Base-by-base conservation (phyloP, 2,797 vertebrate genomes). In the Limosa lapponica region DNA sequence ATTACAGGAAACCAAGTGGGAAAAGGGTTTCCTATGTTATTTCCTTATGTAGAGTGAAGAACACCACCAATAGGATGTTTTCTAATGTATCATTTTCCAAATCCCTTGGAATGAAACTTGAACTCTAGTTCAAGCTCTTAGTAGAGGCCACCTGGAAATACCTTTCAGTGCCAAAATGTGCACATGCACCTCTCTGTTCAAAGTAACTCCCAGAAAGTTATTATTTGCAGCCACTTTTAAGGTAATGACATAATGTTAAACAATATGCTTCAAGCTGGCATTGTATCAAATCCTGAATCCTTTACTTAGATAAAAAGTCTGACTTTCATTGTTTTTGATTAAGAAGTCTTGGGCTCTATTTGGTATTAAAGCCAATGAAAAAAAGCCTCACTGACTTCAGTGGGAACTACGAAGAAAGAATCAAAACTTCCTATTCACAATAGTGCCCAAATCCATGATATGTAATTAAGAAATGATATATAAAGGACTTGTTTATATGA, bases 1-100 rank as follows among this genome's bases (percentile, higher is more conserved):
- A 96, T 88, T 32, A 87, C 88, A 95, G 95, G 96, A 97, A 97
- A 95, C 91, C 86, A 90, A 95, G 67, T 54, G 84, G 81, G 78
- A 96, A 94, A 89, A 95, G 71, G 55, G 81, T 92, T 96, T 96
- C 94, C 90, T 94, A 84, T 95, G 95, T 96, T 96, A 96, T 97
- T 97, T 97, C 95, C 94, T 96, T 82, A 90, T 30, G 67, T 67
- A 94, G 78, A 88, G 73, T 80, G 83, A 95, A 94, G 95, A 96
- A 93, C 78, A 89, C 71, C 86, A 95, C 78, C 94, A 92, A 84
- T 95, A 93, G 90, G 74, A 95, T 96, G 93, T 96, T 95, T 92
- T 90, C 78, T 92, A 85, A 94, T 94, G 67, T 90, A 94, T 95
- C 83, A 92, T 97, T 96, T 97, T 96, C 91, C 88, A 95, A 4